phyloP scores from a whole-genome alignment of 2,113 vertebrate genomes.

The Leptocoma aspasia region DNA sequence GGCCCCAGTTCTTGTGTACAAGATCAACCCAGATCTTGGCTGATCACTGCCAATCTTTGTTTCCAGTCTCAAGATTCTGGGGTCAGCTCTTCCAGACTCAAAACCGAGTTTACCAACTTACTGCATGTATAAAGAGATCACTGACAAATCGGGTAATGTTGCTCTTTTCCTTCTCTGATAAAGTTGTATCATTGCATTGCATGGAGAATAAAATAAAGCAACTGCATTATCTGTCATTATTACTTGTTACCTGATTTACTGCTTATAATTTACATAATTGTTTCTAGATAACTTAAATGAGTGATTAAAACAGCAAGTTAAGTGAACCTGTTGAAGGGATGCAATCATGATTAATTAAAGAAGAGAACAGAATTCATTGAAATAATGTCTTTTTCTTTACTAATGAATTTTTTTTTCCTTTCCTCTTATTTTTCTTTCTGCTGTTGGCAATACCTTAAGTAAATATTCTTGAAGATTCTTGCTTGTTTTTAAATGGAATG shows the following conservation, averaged over 20 bases:
- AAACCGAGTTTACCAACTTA: rapidly evolving
- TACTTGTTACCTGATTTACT: constrained; percentile 53
- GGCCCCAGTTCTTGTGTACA: neutral
- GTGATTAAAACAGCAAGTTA: constrained; percentile 28
- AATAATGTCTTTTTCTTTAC: constrained; percentile 33
- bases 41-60: neutral
- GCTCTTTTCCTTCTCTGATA: neutral
- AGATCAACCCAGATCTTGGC: too few relatives aligned
- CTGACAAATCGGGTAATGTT: neutral
- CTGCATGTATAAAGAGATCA: neutral
- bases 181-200: neutral
- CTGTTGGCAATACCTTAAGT: neutral
- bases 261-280: constrained; percentile 39
- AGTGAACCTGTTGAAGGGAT: constrained; percentile 25
- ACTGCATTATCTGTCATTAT: constrained; percentile 35
- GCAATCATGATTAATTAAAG: constrained; percentile 27
- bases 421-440: neutral
- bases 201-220: constrained; percentile 10
- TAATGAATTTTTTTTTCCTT: neutral
- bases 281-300: constrained; percentile 51
- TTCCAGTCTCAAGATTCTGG: neutral
- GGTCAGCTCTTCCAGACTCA: neutral
- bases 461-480: constrained; percentile 23
- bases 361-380: neutral
- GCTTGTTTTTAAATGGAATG: constrained; percentile 5